A percentile compares a stretch with the other conserved stretches of the same genome.
Evolutionary conservation across 2,113 vertebrate species (phyloP).

Genomic region (Nansenia antarctica): DNA sequence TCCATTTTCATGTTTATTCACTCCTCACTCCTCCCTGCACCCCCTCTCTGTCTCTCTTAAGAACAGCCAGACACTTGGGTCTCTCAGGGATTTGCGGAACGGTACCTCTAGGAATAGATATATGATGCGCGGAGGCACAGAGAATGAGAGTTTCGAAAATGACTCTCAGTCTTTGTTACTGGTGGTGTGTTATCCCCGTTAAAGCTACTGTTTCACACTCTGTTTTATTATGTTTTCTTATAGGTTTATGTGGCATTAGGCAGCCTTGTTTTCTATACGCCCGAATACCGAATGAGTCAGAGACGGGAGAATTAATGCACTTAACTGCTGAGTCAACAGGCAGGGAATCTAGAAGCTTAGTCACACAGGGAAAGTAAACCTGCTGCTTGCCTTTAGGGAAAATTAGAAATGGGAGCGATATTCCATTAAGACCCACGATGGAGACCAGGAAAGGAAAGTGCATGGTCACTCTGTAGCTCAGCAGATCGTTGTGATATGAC

Average conservation of each 20-base stretch:
- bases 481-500: slow-evolving; percentile 62
- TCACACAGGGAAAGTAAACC: slow-evolving; percentile 42
- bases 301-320: slow-evolving; percentile 57
- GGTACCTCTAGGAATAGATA: neutral
- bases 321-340: slow-evolving; percentile 72
- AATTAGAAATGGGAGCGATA: slow-evolving; percentile 62
- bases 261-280: slow-evolving; percentile 44
- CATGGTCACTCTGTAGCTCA: slow-evolving; percentile 56
- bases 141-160: slow-evolving; percentile 30
- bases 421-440: slow-evolving; percentile 25
- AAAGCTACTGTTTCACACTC: slow-evolving; percentile 43
- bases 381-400: slow-evolving; percentile 49
- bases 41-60: slow-evolving; percentile 16
- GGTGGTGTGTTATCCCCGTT: slow-evolving; percentile 20
- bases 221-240: slow-evolving; percentile 56
- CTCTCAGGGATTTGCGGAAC: slow-evolving; percentile 6
- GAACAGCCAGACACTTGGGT: slow-evolving; percentile 31
- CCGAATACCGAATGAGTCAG: slow-evolving; percentile 52
- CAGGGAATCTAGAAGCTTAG: slow-evolving; percentile 52
- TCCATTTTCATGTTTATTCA: slow-evolving; percentile 53
- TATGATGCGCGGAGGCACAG: slow-evolving; percentile 36
- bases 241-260: slow-evolving; percentile 58
- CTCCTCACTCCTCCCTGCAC: slow-evolving; percentile 18
- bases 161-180: slow-evolving; percentile 31
- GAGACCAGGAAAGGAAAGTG: slow-evolving; percentile 19